A percentile compares a stretch with the other conserved stretches of the same genome.
Conservation (phyloP, 2,113 vertebrate species). For the Falco punctatus region DNA sequence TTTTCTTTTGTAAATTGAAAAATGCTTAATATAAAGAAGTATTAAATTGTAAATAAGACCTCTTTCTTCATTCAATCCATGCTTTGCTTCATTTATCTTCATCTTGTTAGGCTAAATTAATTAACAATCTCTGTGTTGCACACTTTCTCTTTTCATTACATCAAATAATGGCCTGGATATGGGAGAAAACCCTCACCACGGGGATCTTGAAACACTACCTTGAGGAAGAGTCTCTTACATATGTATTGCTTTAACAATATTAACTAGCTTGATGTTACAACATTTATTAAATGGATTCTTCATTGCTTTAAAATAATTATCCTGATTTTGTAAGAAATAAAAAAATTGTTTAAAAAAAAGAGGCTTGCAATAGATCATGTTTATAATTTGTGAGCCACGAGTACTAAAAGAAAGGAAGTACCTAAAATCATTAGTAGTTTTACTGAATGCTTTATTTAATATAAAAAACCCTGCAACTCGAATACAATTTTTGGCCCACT, state of each 20-base stretch:
- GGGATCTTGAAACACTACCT: conserved; percentile 69
- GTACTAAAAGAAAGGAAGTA: not conserved
- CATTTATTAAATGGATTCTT: conserved; percentile 46
- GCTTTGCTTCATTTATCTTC: conserved; percentile 98
- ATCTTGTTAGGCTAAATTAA: conserved; percentile 99
- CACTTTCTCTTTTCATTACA: conserved; percentile 99
- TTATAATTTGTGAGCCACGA: not conserved
- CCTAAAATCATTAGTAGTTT: not conserved
- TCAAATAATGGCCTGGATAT: conserved; percentile 91
- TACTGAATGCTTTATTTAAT: not conserved
- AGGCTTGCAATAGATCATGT: not conserved
- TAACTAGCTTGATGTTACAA: conserved; percentile 42
- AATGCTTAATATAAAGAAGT: conserved; percentile 69
- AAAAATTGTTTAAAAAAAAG: not conserved
- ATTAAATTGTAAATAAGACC: conserved; percentile 89
- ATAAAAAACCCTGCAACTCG: not conserved
- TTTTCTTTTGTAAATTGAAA: conserved; percentile 68
- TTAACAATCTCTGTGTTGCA: conserved; percentile 97
- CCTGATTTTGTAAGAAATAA: conserved; percentile 1
- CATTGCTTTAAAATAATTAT: conserved; percentile 24
- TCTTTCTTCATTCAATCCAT: conserved; percentile 88
- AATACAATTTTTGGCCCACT: conserved; percentile 35
- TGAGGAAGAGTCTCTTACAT: conserved; percentile 62
- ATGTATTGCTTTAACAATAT: conserved; percentile 43
- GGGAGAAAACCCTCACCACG: conserved; percentile 76